phyloP scores from a whole-genome alignment of 2,888 invertebrate species.

The Campaea margaritaria region DNA sequence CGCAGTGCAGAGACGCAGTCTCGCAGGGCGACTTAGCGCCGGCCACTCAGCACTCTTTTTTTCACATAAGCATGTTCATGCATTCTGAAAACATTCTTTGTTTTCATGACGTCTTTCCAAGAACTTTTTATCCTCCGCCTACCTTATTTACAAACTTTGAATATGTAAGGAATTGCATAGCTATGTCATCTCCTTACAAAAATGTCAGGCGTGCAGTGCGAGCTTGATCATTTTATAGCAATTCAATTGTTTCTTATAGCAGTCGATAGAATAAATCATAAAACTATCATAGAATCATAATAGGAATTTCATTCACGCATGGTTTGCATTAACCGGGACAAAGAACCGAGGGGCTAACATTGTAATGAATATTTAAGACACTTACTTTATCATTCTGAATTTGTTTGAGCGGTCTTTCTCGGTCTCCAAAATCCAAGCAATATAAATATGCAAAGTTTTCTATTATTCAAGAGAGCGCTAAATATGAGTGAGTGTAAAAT shows the following conservation, averaged over 20 bases:
- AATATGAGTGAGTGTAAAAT: slow-evolving; percentile 4
- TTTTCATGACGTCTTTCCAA: slow-evolving; percentile 44
- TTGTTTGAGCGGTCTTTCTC: too few relatives aligned
- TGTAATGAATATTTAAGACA: too few relatives aligned
- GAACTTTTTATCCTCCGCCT: slow-evolving; percentile 22
- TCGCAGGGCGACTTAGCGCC: slow-evolving; percentile 51
- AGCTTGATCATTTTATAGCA: too few relatives aligned
- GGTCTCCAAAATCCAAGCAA: too few relatives aligned
- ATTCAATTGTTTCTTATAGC: too few relatives aligned
- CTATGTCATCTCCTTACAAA: slow-evolving; percentile 3
- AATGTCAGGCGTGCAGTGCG: too few relatives aligned
- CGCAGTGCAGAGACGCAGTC: slow-evolving; percentile 24
- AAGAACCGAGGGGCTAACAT: not conserved
- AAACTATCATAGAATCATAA: not conserved
- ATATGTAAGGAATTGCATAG: too few relatives aligned
- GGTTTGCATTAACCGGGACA: not conserved
- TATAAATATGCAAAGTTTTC: too few relatives aligned
- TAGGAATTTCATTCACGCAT: not conserved
- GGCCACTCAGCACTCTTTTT: slow-evolving; percentile 49
- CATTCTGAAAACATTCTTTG: slow-evolving; percentile 51
- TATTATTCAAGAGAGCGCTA: too few relatives aligned
- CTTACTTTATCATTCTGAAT: too few relatives aligned
- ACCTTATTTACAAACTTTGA: not conserved
- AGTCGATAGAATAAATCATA: too few relatives aligned
- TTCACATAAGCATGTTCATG: slow-evolving; percentile 43